Evolutionary conservation across 1,140 invertebrate species (phyloP), one percentile per base, ranked within the genome.

Genomic region (Drosophila takahashii): DNA sequence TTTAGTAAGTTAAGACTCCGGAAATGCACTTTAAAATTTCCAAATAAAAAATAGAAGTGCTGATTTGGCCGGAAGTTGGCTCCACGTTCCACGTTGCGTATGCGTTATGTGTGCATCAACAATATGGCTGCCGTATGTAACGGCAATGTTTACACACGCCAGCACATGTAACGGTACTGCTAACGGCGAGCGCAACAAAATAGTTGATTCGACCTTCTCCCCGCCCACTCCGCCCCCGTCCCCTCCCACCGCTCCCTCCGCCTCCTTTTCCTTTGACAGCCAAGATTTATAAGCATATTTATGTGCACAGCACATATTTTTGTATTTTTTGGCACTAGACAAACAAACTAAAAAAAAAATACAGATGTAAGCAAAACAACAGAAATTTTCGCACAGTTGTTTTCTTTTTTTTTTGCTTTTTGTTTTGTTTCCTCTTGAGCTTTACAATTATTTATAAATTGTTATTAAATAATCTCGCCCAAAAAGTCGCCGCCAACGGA

Each of bases 401-500:
- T 15, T 66, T 1, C 26, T 15, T 18, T 62, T 45, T 54, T 22
- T 11, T 51, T 54, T 26, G 52, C 39, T 44, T 60, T 52, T 13
- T 10, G n/a, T 27, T 42, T 48, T 37, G 16, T 27, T 67, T 44
- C 27, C 27, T 45, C 42, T 22, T 3, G 22, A 22, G 5, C 41
- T 62, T 71, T 69, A 70, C 50, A 56, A 80, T 62, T 71, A 67
- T 65, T 72, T 79, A 50, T 74, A 45, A 70, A 53, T 61, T 62
- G 27, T 73, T 45, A 54, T 71, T 70, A 71, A 57, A 70, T 79
- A 61, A 58, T 76, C 45, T 78, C 62, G 53, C 52, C 69, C 48
- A 77, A 67, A 66, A 74, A 57, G 41, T 77, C 77, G 83, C 83
- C 75, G 75, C 75, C 57, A 67, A 70, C 77, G 61, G 52, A 64